A percentile compares a stretch with the other conserved stretches of the same genome.
Evolutionary conservation across 2,113 vertebrate species (phyloP).

Genomic region (Hemibagrus wyckioides): DNA sequence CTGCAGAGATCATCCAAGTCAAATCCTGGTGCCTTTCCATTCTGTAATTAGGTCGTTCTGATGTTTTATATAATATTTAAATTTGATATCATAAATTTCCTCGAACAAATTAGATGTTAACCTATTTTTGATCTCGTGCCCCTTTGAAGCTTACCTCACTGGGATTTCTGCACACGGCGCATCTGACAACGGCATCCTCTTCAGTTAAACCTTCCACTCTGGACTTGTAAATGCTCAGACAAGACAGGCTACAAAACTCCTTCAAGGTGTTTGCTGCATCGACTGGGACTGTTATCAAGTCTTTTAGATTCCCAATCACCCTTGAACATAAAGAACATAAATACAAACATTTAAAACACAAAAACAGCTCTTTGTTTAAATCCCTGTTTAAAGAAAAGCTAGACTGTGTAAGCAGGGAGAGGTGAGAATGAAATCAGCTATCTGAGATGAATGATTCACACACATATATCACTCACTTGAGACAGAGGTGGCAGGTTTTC

Average conservation of each 20-base stretch:
- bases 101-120: too few relatives aligned
- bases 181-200: slow-evolving; percentile 79
- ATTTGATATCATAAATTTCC: background rate
- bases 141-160: slow-evolving; percentile 76
- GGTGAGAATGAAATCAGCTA: background rate
- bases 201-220: slow-evolving; percentile 75
- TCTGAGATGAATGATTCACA: background rate
- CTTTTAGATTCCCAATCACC: slow-evolving; percentile 89
- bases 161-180: slow-evolving; percentile 88
- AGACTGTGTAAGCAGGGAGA: background rate
- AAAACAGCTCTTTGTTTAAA: background rate
- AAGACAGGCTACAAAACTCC: slow-evolving; percentile 94
- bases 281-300: slow-evolving; percentile 89
- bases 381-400: background rate
- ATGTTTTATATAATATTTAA: background rate
- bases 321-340: slow-evolving; percentile 62
- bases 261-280: slow-evolving; percentile 80
- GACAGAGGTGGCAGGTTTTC: slow-evolving; percentile 90
- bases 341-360: background rate
- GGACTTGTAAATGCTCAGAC: slow-evolving; percentile 84
- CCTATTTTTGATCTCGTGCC: background rate
- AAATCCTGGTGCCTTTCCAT: background rate
- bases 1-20: background rate
- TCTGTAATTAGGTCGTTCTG: background rate
- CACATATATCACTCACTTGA: slow-evolving; percentile 75